Evolutionary conservation across 2,797 vertebrate species (phyloP).

Genomic region (Emydoidea blandingii): DNA sequence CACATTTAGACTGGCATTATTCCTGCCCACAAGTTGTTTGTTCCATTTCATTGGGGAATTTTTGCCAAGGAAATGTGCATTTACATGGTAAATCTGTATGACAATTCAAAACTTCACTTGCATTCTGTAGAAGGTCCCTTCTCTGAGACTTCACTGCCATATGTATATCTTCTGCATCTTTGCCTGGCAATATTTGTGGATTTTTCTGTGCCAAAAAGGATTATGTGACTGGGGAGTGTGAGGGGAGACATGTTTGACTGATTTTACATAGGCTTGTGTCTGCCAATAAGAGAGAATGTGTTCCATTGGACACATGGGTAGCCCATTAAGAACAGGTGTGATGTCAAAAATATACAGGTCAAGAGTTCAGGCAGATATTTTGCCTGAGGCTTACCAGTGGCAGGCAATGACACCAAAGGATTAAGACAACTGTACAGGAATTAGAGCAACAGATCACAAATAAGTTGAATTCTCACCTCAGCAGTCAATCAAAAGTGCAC

Average conservation of each 20-base stretch:
- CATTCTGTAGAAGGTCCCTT: background rate
- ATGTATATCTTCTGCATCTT: background rate
- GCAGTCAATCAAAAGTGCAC: background rate
- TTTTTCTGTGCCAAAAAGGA: background rate
- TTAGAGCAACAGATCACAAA: background rate
- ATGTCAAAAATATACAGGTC: constrained; percentile 21
- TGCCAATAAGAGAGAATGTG: background rate
- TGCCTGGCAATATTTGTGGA: background rate
- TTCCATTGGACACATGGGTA: background rate
- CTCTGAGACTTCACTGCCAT: background rate
- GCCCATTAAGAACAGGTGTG: background rate
- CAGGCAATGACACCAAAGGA: background rate
- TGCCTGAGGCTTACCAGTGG: background rate
- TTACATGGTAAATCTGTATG: background rate
- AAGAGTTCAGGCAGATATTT: background rate
- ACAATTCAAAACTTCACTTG: background rate
- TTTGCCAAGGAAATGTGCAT: background rate
- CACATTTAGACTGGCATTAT: background rate
- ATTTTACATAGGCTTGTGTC: background rate
- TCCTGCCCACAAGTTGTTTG: background rate
- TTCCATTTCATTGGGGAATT: background rate
- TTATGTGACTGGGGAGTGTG: background rate
- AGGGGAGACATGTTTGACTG: background rate
- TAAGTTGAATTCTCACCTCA: background rate
- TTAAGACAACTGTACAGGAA: background rate